Percentiles rank a stretch among this genome's conserved stretches.
These are phyloP conservation scores for Lampris megalopsis DNA, from an alignment of 2,113 vertebrate species.

Conservation along the genomic window DNA sequence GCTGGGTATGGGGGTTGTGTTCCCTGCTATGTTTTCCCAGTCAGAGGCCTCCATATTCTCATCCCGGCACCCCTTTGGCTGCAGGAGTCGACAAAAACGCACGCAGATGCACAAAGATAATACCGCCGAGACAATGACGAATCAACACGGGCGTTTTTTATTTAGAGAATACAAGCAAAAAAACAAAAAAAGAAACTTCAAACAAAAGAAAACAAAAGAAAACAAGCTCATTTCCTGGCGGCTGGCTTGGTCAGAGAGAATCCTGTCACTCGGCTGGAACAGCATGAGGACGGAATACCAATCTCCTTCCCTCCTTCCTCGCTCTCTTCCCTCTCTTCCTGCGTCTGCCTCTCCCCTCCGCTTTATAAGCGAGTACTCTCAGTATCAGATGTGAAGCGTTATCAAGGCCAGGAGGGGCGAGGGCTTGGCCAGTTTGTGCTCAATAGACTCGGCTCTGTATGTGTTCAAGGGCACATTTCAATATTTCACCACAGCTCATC, in stretches of 20 bases:
- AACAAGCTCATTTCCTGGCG: conserved; percentile 52
- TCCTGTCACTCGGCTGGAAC: conserved; percentile 68
- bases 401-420: too few relatives aligned
- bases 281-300: conserved; percentile 75
- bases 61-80: conserved; percentile 31
- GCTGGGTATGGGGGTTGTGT: conserved; percentile 3
- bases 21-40: conserved; percentile 34
- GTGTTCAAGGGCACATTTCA: too few relatives aligned
- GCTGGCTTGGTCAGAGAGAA: conserved; percentile 48
- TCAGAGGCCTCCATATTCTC: conserved; percentile 3
- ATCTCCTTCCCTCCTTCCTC: conserved; percentile 46
- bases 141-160: conserved; percentile 42
- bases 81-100: conserved; percentile 7
- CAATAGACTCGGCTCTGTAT: too few relatives aligned
- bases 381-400: too few relatives aligned
- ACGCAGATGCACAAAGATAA: neutral
- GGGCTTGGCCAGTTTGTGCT: too few relatives aligned
- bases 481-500: too few relatives aligned
- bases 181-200: too few relatives aligned
- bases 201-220: conserved; percentile 52
- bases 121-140: conserved; percentile 25
- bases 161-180: conserved; percentile 18
- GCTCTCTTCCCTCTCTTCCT: neutral
- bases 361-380: too few relatives aligned
- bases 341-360: conserved; percentile 11